These are phyloP conservation scores for Linnaemya vulpina DNA, from an alignment of 2,888 invertebrate species.

Conservation along the genomic window DNA sequence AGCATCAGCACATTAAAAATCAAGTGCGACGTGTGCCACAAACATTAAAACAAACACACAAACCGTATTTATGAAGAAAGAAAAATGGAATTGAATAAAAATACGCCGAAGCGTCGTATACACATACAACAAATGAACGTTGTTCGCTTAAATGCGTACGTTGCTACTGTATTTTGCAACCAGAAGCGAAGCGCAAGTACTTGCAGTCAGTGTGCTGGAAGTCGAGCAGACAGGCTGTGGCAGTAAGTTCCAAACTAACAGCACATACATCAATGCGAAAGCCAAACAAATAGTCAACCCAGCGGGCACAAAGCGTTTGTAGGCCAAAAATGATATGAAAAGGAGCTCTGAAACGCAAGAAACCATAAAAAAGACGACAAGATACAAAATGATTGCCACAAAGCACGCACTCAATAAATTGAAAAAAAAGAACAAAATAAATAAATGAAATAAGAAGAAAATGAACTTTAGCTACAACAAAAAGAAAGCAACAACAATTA, in stretches of 20 bases:
- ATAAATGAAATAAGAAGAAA: background rate
- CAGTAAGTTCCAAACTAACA: constrained; percentile 65
- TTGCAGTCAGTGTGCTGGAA: constrained; percentile 5
- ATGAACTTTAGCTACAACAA: constrained; percentile 23
- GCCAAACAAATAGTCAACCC: constrained; percentile 21
- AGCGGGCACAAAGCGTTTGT: constrained; percentile 41
- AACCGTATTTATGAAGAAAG: background rate
- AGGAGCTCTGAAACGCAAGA: constrained; percentile 17
- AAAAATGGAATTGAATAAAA: constrained; percentile 22
- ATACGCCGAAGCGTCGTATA: constrained; percentile 28
- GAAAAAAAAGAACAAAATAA: constrained; percentile 3
- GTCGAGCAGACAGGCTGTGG: constrained; percentile 7
- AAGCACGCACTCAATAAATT: constrained; percentile 74
- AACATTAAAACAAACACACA: constrained; percentile 50
- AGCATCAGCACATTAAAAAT: constrained; percentile 63
- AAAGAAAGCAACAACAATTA: constrained; percentile 34
- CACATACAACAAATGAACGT: constrained; percentile 42
- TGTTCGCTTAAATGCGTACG: constrained; percentile 51
- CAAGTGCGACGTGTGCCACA: constrained; percentile 72
- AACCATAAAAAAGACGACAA: constrained; percentile 57
- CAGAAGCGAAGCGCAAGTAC: constrained; percentile 48
- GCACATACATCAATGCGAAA: constrained; percentile 60
- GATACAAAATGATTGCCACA: constrained; percentile 74
- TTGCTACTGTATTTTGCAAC: constrained; percentile 67
- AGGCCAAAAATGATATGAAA: constrained; percentile 52